phyloP scores from a whole-genome alignment of 2,113 vertebrate species.

The Egretta garzetta region DNA sequence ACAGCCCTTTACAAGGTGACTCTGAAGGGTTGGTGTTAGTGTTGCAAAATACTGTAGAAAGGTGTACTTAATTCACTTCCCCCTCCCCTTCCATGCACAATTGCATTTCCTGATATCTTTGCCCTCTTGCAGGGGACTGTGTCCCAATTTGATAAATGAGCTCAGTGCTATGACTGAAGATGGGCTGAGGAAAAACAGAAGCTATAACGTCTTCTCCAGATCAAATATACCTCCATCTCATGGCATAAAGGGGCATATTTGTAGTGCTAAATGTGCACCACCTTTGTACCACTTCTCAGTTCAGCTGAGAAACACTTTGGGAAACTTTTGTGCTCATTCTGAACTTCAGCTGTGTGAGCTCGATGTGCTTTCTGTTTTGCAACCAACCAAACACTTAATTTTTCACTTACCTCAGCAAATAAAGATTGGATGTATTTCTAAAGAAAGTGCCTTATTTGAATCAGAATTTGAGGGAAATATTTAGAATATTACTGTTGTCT shows the following conservation, averaged over 20 bases:
- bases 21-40: not conserved
- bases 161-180: not conserved
- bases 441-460: not conserved
- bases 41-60: not conserved
- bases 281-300: not conserved
- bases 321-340: not conserved
- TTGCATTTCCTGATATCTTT: not conserved
- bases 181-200: not conserved
- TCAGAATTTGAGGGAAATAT: not conserved
- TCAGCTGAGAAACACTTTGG: not conserved
- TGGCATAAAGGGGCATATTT: not conserved
- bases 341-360: not conserved
- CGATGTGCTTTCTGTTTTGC: not conserved
- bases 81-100: not conserved
- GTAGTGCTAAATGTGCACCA: not conserved
- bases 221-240: not conserved
- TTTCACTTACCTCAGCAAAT: not conserved
- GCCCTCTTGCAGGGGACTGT: not conserved
- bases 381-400: not conserved
- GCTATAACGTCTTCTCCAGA: not conserved
- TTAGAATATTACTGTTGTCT: not conserved
- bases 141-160: not conserved
- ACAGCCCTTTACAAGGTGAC: not conserved
- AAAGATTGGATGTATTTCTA: not conserved
- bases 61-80: not conserved